Percentiles rank a stretch among this genome's conserved stretches.
Conservation (phyloP, 2,113 vertebrate genomes). For the Mus pahari region DNA sequence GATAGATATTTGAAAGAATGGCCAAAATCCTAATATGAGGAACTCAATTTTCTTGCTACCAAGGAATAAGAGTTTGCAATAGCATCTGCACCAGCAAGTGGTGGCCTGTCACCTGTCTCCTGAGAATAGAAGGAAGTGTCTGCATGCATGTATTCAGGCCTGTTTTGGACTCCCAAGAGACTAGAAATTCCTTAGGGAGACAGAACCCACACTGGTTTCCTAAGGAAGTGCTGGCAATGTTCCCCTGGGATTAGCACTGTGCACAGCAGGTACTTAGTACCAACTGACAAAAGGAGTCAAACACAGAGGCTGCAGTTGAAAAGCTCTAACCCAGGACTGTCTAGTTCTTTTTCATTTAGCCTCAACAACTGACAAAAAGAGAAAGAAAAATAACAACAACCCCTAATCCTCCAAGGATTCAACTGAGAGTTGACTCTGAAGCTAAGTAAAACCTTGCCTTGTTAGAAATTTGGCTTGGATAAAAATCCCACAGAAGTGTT, state of each 20-base stretch:
- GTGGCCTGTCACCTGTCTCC: background rate
- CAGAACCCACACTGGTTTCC: background rate
- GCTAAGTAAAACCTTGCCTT: background rate
- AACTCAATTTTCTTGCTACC: background rate
- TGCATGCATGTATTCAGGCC: background rate
- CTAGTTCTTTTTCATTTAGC: background rate
- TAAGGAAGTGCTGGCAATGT: background rate
- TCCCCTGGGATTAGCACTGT: background rate
- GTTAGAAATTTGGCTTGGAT: background rate
- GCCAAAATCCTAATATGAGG: background rate
- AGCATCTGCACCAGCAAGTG: background rate
- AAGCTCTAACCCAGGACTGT: background rate
- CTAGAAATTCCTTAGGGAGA: background rate
- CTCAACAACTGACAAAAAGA: slow-evolving; percentile 4
- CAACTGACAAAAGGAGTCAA: background rate
- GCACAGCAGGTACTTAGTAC: background rate
- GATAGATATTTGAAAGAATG: background rate
- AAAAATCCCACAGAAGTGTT: background rate
- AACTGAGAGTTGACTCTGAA: background rate
- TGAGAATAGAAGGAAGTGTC: background rate
- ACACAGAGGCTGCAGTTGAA: background rate
- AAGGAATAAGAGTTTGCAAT: background rate
- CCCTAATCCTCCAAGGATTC: background rate
- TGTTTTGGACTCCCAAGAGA: slow-evolving; percentile 30
- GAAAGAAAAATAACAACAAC: background rate